A percentile compares a stretch with the other conserved stretches of the same genome.
Evolutionary conservation across 2,797 vertebrate species (phyloP).

Genomic region (Melanotaenia parkinsoni): DNA sequence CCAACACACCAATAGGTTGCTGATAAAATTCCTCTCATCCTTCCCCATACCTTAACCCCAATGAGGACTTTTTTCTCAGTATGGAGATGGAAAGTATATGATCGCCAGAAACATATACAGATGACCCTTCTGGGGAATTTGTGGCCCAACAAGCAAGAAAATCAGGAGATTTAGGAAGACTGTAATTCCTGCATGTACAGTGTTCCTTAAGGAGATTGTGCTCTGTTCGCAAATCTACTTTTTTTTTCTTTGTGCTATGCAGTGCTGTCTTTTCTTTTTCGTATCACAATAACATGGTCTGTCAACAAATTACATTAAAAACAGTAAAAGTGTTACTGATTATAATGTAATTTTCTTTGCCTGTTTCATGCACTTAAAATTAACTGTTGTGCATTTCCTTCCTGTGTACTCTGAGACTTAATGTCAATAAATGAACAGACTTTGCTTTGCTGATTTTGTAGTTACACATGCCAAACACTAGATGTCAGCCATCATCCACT

Average conservation of each 20-base stretch:
- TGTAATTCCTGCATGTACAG: background rate
- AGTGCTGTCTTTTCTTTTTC: no score
- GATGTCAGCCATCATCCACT: slow-evolving; percentile 51
- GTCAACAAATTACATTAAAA: no score
- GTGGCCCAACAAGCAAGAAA: no score
- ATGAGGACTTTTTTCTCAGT: background rate
- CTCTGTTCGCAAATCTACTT: no score
- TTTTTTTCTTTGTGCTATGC: no score
- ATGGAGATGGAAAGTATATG: background rate
- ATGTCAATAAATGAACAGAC: background rate
- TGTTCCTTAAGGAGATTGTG: background rate
- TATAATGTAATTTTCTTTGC: no score
- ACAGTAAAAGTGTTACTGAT: no score
- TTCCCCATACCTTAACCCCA: background rate
- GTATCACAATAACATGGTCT: no score
- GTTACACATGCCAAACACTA: slow-evolving; percentile 53
- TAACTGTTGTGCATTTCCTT: background rate
- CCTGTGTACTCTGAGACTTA: background rate
- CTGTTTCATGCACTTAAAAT: no score
- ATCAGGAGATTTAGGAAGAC: no score
- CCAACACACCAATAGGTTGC: slow-evolving; percentile 1
- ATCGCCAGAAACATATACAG: background rate
- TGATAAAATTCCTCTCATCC: background rate
- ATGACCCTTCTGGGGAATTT: background rate
- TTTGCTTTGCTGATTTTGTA: slow-evolving; percentile 15